Evolutionary conservation across 2,888 invertebrate species (phyloP).

Genomic region (Athalia circularis): DNA sequence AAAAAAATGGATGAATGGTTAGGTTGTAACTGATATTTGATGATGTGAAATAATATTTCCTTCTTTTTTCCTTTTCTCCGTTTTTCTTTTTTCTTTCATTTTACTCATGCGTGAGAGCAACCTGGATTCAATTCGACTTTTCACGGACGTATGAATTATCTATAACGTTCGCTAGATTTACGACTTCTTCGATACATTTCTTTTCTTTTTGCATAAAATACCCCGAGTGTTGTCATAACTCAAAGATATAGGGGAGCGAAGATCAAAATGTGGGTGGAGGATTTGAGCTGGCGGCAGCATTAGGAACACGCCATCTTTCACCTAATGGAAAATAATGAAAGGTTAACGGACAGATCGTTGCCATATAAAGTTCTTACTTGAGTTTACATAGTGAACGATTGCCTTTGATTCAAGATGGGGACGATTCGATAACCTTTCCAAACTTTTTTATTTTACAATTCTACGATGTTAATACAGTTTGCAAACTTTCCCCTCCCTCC

Average conservation of each 20-base stretch:
- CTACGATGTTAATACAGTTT: too few species aligned
- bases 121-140: constrained; percentile 15
- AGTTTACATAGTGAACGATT: neutral
- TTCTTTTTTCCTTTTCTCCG: neutral
- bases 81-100: neutral
- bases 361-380: neutral
- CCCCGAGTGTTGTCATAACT: constrained; percentile 34
- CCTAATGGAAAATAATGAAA: constrained; percentile 40
- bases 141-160: constrained; percentile 14
- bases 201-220: constrained; percentile 38
- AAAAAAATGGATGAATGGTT: neutral
- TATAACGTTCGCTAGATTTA: constrained; percentile 32
- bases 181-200: constrained; percentile 24
- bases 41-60: too few species aligned
- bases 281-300: neutral
- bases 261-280: constrained; percentile 24
- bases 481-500: too few species aligned
- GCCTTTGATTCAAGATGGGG: constrained; percentile 6
- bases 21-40: too few species aligned
- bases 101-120: neutral
- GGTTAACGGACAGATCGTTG: neutral
- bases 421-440: neutral
- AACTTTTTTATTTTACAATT: too few species aligned
- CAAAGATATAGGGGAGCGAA: constrained; percentile 28
- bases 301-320: constrained; percentile 17